These are phyloP conservation scores for Riparia riparia DNA, from an alignment of 2,113 vertebrate genomes.

Conservation along the genomic window DNA sequence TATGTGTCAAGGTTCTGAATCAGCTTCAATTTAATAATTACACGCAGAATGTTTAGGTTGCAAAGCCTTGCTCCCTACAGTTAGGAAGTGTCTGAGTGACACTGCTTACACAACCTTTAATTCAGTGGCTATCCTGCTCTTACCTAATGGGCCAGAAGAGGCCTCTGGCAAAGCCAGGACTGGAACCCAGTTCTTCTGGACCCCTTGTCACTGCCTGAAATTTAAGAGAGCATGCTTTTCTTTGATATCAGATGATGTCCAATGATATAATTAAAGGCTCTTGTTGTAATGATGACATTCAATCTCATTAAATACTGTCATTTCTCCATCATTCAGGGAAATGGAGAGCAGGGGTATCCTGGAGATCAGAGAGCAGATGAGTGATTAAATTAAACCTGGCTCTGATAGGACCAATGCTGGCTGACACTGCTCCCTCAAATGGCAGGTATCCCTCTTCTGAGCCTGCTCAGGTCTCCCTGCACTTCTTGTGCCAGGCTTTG, in stretches of 20 bases:
- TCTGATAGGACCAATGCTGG: neutral
- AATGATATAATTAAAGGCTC: conserved; percentile 22
- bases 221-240: neutral
- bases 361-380: neutral
- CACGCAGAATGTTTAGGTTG: neutral
- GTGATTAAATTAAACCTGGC: neutral
- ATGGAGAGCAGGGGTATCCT: neutral
- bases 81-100: conserved; percentile 6
- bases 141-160: neutral
- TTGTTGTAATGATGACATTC: conserved; percentile 22
- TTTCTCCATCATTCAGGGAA: neutral
- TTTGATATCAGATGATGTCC: neutral
- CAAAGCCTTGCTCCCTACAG: neutral
- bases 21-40: neutral
- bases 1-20: conserved; percentile 30
- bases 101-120: neutral
- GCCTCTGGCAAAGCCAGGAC: neutral
- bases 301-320: conserved; percentile 9
- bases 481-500: no score
- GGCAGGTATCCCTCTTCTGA: neutral
- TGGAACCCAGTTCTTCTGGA: neutral
- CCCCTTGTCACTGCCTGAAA: neutral
- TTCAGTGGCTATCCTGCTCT: neutral
- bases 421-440: neutral
- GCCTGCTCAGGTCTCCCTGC: no score